Percentiles rank a stretch among this genome's conserved stretches.
phyloP scores from a whole-genome alignment of 2,888 invertebrate genomes.

The Luperina nickerlii region DNA sequence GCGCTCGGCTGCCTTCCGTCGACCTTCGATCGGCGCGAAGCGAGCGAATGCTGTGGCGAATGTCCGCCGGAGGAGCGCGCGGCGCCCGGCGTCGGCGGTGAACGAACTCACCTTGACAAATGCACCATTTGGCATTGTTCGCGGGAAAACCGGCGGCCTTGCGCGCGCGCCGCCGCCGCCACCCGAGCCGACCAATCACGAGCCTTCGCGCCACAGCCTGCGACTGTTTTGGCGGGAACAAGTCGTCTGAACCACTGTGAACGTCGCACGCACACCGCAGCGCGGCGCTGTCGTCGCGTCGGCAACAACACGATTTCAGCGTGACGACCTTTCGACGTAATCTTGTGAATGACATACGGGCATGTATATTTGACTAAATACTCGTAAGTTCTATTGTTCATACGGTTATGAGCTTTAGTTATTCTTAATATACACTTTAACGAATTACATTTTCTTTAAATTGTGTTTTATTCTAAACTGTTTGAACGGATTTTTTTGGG shows the following conservation, averaged over 20 bases:
- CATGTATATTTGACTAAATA: constrained; percentile 66
- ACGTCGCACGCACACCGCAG: constrained; percentile 74
- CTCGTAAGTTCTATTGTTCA: constrained; percentile 63
- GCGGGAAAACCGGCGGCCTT: constrained; percentile 90
- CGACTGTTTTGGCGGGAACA: constrained; percentile 86
- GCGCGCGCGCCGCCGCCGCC: constrained; percentile 85
- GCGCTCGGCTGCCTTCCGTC: constrained; percentile 83
- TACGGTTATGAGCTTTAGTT: constrained; percentile 22
- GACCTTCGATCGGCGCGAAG: constrained; percentile 86
- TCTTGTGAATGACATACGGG: constrained; percentile 78
- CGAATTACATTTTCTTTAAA: background rate
- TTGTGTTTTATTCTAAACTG: background rate
- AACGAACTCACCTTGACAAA: constrained; percentile 91
- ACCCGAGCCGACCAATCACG: constrained; percentile 81
- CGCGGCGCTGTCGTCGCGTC: constrained; percentile 74
- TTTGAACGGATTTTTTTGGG: background rate
- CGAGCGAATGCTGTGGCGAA: constrained; percentile 82
- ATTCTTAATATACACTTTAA: constrained; percentile 15
- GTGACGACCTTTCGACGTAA: constrained; percentile 80
- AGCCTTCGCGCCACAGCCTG: constrained; percentile 89
- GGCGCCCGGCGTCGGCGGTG: constrained; percentile 88
- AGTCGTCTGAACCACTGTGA: constrained; percentile 72
- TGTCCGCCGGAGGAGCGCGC: constrained; percentile 76
- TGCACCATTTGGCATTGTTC: constrained; percentile 91
- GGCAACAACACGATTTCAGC: constrained; percentile 78